These are phyloP conservation scores for Brachypteracias leptosomus DNA, from an alignment of 2,113 vertebrate species.

Conservation along the genomic window DNA sequence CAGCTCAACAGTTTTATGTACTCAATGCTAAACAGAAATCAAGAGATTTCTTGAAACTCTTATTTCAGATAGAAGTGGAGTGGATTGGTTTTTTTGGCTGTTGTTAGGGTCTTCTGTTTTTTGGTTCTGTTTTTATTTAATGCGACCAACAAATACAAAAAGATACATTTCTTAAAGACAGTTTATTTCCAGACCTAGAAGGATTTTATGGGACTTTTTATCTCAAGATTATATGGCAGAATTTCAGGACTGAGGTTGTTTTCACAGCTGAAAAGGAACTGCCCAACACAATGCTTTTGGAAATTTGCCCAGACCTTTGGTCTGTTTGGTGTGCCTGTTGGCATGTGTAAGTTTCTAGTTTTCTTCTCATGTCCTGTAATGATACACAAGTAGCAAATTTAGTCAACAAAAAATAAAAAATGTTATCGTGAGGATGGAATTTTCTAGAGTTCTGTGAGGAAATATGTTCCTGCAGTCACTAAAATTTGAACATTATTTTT, in stretches of 20 bases:
- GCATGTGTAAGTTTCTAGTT: slow-evolving; percentile 49
- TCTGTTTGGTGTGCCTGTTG: slow-evolving; percentile 45
- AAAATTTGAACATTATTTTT: not conserved
- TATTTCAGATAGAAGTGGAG: not conserved
- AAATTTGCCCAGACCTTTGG: slow-evolving; percentile 59
- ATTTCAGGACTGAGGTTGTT: slow-evolving; percentile 67
- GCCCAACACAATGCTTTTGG: slow-evolving; percentile 55
- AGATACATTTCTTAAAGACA: not conserved
- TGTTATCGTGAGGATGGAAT: not conserved
- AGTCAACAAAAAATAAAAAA: not conserved
- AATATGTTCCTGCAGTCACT: not conserved
- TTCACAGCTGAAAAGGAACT: slow-evolving; percentile 73
- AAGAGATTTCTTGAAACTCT: not conserved
- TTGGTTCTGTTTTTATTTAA: not conserved
- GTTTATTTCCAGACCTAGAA: slow-evolving; percentile 39
- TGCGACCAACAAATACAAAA: not conserved
- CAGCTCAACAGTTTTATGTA: not conserved
- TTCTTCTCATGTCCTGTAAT: slow-evolving; percentile 35
- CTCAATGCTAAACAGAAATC: not conserved
- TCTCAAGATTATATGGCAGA: slow-evolving; percentile 51
- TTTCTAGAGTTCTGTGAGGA: not conserved
- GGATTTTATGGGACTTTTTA: slow-evolving; percentile 43
- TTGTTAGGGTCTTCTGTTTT: too few relatives aligned
- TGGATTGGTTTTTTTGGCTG: too few relatives aligned
- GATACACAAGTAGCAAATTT: slow-evolving; percentile 13